A percentile compares a stretch with the other conserved stretches of the same genome.
Evolutionary conservation across 2,113 vertebrate genomes (phyloP).

Genomic region (Petrocephalus zakoni): DNA sequence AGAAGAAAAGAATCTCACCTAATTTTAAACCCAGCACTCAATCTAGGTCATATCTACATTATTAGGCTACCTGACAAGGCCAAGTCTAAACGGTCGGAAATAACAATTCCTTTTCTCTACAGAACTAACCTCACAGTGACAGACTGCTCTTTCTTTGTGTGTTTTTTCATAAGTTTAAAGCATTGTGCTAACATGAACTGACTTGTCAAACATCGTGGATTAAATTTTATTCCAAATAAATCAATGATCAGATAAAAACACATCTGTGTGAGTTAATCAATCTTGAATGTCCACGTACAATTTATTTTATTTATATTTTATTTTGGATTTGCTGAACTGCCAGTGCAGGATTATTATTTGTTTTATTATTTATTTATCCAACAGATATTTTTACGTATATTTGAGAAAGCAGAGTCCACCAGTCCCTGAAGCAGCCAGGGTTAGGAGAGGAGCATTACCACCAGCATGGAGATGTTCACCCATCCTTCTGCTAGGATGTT

Average conservation of each 20-base stretch:
- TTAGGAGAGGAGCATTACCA: not conserved
- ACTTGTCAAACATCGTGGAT: not conserved
- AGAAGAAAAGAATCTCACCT: not conserved
- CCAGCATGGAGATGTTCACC: too few species aligned
- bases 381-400: not conserved
- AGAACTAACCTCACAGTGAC: not conserved
- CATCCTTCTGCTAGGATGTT: too few species aligned
- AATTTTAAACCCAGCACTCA: not conserved
- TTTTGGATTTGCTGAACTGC: not conserved
- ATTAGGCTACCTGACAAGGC: not conserved
- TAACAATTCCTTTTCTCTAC: not conserved
- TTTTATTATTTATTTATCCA: not conserved
- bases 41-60: not conserved
- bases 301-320: too few species aligned
- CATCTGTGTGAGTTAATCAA: not conserved
- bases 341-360: not conserved
- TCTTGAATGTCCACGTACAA: not conserved
- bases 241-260: not conserved
- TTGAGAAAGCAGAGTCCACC: not conserved
- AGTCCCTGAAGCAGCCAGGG: not conserved
- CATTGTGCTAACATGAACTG: not conserved
- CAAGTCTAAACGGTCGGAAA: not conserved
- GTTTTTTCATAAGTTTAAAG: not conserved
- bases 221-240: not conserved
- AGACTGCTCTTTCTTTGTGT: not conserved